A percentile compares a stretch with the other conserved stretches of the same genome.
Conservation (phyloP, 2,888 invertebrate genomes). For the Drosophila longiperda region DNA sequence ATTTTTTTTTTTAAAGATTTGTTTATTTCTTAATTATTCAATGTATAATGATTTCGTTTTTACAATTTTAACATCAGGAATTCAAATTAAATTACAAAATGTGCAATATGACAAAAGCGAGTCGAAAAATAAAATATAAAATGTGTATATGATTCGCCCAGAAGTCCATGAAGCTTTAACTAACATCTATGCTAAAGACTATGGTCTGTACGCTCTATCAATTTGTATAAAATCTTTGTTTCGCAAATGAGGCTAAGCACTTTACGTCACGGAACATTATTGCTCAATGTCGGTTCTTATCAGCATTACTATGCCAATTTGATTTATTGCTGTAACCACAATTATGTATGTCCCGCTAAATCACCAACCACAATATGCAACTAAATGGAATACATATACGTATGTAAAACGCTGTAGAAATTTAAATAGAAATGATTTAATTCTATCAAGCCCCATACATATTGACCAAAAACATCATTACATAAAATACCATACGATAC, state of each 20-base stretch:
- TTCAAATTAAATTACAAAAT: conserved; percentile 60
- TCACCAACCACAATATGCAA: conserved; percentile 29
- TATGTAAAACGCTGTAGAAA: conserved; percentile 26
- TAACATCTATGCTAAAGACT: conserved; percentile 65
- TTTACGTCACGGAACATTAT: conserved; percentile 12
- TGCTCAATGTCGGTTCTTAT: conserved; percentile 46
- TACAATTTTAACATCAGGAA: conserved; percentile 65
- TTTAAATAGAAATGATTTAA: conserved; percentile 18
- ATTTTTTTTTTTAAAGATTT: conserved; percentile 17
- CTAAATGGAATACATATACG: conserved; percentile 33
- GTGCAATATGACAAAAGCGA: conserved; percentile 53
- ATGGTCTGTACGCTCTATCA: conserved; percentile 46
- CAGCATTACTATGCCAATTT: conserved; percentile 41
- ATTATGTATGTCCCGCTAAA: conserved; percentile 26
- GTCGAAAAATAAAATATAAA: conserved; percentile 29
- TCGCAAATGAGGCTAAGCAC: conserved; percentile 15
- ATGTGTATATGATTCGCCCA: conserved; percentile 33
- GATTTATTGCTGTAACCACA: conserved; percentile 40
- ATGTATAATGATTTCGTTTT: conserved; percentile 53
- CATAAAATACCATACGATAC: conserved; percentile 20
- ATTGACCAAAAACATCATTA: conserved; percentile 25
- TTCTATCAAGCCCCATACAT: conserved; percentile 25
- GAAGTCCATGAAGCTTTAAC: conserved; percentile 59
- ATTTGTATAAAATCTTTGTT: conserved; percentile 18
- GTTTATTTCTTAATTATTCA: conserved; percentile 39